Evolutionary conservation across 2,888 invertebrate species (phyloP), one percentile per base, ranked within the genome.

Genomic region (Tipula confusa): DNA sequence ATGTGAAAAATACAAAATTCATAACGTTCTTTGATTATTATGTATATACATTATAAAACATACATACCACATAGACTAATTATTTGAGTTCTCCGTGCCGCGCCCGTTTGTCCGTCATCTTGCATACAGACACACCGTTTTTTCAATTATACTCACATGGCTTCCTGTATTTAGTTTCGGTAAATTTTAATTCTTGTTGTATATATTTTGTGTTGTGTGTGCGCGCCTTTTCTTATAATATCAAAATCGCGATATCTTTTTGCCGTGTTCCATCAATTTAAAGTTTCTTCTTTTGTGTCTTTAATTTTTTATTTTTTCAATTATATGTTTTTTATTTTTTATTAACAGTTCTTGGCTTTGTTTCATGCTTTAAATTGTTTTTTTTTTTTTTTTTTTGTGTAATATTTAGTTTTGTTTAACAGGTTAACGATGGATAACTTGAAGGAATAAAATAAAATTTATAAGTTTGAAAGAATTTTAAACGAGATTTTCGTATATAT

Each of bases 131-230:
- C 29, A 80, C 29, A 82, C 29, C 9, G 82, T 36, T 82, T 82
- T 82, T 82, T 80, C 33, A 82, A 82, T 82, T 82, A 82, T 82
- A n/a, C n/a, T 82, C 82, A 36, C 82, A 33, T 81, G 82, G 82
- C 82, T 82, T 36, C 82, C 82, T 82, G 82, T 82, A 82, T 82
- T 82, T 82, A 82, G 82, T 82, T 82, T 82, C 82, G 82, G 82
- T 80, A 80, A 29, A 80, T 80, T 80, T 80, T 24, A 64, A 64
- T 64, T 64, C 24, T 18, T 24, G 24, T 64, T 64, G 18, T 64
- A 24, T 33, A 9, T 33, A 9, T 33, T 33, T 33, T 33, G 11
- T 33, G 3, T 64, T 64, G 7, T 64, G 64, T 24, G n/a, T n/a
- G n/a, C n/a, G n/a, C n/a, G 33, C 33, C 11, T 64, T 64, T 64